These are phyloP conservation scores for Cybosia mesomella DNA, from an alignment of 2,888 invertebrate species.

Conservation along the genomic window DNA sequence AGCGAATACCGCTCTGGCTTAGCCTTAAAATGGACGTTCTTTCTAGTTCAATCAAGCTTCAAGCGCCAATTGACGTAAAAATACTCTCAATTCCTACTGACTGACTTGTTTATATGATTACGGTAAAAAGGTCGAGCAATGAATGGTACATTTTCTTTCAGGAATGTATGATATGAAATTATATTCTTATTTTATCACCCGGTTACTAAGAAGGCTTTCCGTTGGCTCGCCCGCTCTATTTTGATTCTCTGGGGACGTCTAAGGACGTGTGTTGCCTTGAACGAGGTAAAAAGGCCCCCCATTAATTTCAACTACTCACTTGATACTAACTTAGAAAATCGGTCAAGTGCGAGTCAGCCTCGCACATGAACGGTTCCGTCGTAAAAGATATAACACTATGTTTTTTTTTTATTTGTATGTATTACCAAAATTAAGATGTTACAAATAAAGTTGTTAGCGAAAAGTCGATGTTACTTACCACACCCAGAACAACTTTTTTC, in stretches of 20 bases:
- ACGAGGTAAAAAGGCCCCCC: background rate
- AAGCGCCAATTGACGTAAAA: background rate
- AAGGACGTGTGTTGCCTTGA: background rate
- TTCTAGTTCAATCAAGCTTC: background rate
- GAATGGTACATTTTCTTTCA: background rate
- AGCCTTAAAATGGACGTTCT: background rate
- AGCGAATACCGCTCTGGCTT: no score
- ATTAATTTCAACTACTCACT: background rate
- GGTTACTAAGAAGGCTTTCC: background rate
- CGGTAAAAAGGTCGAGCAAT: background rate
- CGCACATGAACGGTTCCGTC: no score
- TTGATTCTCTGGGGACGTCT: constrained; percentile 1
- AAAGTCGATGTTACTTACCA: background rate
- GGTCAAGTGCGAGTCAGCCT: background rate
- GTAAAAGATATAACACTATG: no score
- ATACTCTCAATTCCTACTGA: background rate
- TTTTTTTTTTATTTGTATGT: no score
- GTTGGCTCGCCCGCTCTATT: background rate
- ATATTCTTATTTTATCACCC: background rate
- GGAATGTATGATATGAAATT: background rate
- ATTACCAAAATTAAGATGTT: no score
- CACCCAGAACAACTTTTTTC: background rate
- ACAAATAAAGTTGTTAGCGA: no score
- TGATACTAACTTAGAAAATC: background rate
- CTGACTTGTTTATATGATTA: background rate